Conservation (phyloP, 2,888 invertebrate genomes). For the Idaea straminata region DNA sequence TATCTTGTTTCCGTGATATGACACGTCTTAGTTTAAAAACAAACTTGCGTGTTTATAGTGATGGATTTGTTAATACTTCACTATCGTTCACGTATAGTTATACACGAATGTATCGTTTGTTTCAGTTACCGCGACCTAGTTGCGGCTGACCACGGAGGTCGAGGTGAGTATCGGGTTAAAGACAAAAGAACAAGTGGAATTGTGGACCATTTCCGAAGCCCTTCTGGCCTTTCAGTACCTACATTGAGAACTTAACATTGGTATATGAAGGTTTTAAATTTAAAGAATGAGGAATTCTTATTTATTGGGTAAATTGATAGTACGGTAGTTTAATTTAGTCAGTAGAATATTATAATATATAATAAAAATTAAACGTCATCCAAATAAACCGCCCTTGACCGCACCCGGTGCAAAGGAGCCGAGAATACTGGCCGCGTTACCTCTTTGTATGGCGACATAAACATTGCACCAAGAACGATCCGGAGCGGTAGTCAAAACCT, state of each 20-base stretch:
- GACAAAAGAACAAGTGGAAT: conserved; percentile 16
- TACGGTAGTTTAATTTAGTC: no score
- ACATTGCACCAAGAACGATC: no score
- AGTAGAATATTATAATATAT: no score
- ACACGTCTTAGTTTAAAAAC: background rate
- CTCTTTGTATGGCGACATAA: no score
- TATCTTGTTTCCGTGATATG: background rate
- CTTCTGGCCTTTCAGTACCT: background rate
- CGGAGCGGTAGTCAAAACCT: no score
- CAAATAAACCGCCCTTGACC: no score
- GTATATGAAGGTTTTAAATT: no score
- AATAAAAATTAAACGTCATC: no score
- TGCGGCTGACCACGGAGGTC: conserved; percentile 38
- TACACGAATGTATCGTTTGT: background rate
- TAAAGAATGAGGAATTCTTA: no score
- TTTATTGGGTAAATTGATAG: no score
- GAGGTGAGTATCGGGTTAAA: conserved; percentile 29
- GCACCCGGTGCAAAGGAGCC: no score
- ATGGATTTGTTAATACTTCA: background rate
- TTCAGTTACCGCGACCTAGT: conserved; percentile 24
- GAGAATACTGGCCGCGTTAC: no score
- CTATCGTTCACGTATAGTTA: background rate
- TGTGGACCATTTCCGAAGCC: background rate
- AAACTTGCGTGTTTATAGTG: background rate
- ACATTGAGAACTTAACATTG: background rate